Evolutionary conservation across 2,113 vertebrate genomes (phyloP).

Genomic region (Chrysochloris asiatica): DNA sequence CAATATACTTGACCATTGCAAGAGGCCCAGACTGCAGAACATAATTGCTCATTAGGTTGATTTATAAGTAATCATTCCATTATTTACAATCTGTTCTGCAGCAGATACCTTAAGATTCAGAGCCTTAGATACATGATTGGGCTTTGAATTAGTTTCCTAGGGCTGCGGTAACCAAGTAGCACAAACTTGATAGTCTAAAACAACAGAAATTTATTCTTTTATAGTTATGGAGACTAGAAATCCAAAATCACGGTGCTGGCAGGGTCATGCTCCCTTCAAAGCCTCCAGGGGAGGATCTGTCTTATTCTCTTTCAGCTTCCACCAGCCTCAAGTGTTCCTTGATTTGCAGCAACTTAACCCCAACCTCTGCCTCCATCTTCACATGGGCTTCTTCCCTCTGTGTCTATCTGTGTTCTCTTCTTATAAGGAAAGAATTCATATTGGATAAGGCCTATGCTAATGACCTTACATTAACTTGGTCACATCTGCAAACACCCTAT

Average conservation of each 20-base stretch:
- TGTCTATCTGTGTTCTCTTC: background rate
- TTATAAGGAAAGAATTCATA: background rate
- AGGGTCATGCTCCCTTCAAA: background rate
- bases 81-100: background rate
- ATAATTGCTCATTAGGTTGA: background rate
- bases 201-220: background rate
- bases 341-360: background rate
- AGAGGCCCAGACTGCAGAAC: background rate
- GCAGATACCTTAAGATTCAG: background rate
- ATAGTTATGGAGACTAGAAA: background rate
- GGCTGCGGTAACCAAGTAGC: too few relatives aligned
- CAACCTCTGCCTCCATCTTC: background rate
- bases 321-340: background rate
- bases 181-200: background rate
- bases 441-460: background rate
- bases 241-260: background rate
- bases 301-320: background rate
- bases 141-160: background rate
- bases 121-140: background rate
- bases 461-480: background rate
- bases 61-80: background rate
- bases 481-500: background rate
- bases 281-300: background rate
- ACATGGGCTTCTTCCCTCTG: background rate
- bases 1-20: background rate